Base-by-base conservation (phyloP, 1,140 invertebrate genomes). In the Sinonovacula constricta region DNA sequence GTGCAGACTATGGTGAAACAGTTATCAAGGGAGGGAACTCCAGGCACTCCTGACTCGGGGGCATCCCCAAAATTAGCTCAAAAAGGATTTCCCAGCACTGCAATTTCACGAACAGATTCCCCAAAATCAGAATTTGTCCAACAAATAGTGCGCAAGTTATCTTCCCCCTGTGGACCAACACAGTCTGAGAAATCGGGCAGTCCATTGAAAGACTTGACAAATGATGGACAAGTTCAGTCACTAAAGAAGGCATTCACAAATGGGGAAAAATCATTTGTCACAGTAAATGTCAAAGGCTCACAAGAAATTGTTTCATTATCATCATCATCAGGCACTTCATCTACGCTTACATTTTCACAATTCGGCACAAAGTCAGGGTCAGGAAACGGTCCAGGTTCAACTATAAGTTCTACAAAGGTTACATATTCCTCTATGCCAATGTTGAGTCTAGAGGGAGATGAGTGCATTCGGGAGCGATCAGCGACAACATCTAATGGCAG, bases 1-100 rank as follows among this genome's bases (percentile, higher is more conserved):
- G 86, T 87, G 4, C 83, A 87, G 68, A 68, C 85, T 18, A 86
- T 88, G 26, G 86, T 88, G 0, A 81, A 84, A 78, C 71, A 83
- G 33, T 80, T 89, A 54, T 89, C 88, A 1, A 65, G 87, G n/a
- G 88, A 89, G 62, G 81, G 80, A 28, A 87, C 85, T 15, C 87
- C 88, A 24, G 81, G 80, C 26, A 87, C 85, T 12, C 87, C 88
- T 30, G 83, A 84, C 31, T 67, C 65, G 2, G 74, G 53, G 49
- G 77, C 74, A 24, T 80, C 76, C 14, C 77, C 76, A 51, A 79
- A 84, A 67, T 57, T 68, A 26, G 76, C 75, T 34, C 65, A 68
- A 33, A 81, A 69, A 68, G 33, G 56, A 53, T 56, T 57, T 15
- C 69, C 81, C 34, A 45, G 36, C 68, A 30, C 77, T 49, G 31